Evolutionary conservation across 92 coral and sea anemone genomes (phyloP), one percentile per base, ranked within the genome.

Genomic region (Palythoa caribaeorum): DNA sequence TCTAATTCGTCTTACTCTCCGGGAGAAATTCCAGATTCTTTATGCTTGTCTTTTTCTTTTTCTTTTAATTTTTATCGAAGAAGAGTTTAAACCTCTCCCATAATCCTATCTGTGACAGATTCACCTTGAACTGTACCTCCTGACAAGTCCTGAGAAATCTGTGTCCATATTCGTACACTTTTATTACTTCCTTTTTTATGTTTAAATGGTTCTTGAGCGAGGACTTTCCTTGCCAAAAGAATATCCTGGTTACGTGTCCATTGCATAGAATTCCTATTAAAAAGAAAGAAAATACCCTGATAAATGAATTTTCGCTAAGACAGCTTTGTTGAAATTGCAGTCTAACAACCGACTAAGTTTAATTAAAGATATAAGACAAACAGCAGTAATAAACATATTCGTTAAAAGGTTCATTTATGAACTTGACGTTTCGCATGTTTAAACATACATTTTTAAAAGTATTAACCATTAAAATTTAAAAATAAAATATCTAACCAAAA

Each of bases 231-330:
- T 79, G 89, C 83, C 69, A 91, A 91, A 88, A 91, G 76, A 6
- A 80, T 59, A 68, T 91, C 94, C 48, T 88, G 87, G 5, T 70
- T 84, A 83, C 69, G 88, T 75, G 88, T 87, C 88, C 91, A 91
- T 20, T 65, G 66, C 93, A 91, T 87, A n/a, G 76, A 21, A 60
- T 68, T 48, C 50, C 85, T 84, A 36, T 51, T 79, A 38, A 68
- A 69, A 69, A 77, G 70, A 59, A 78, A 36, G 71, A 19, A 44
- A 63, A 65, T 51, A 19, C 47, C 20, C 44, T 74, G 44, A 14
- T 16, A 47, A 40, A 74, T 71, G 71, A 65, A 65, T 0, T 17
- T 17, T 65, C 71, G 36, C 36, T 17, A 65, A 65, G 71, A 0
- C 71, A 65, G 9, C 35, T 17, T 17, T 65, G 71, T 65, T 65